Conservation (phyloP, 2,113 vertebrate genomes). For the Scalopus aquaticus region DNA sequence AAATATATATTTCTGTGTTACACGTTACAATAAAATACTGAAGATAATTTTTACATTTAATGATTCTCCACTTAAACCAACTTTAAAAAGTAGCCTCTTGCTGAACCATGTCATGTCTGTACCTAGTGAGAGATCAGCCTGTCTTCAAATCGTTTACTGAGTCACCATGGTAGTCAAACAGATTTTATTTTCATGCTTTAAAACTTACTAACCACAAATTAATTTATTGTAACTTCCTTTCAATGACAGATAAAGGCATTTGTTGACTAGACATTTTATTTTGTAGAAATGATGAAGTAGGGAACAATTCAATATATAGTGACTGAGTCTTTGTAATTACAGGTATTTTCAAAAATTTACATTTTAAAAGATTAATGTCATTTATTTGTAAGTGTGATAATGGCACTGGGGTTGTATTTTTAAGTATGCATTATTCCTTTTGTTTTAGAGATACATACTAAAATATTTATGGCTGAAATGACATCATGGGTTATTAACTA, state of each 20-base stretch:
- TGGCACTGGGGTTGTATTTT: too few species aligned
- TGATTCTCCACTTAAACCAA: conserved; percentile 32
- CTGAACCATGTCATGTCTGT: background rate
- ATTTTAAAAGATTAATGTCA: background rate
- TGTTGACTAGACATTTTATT: conserved; percentile 37
- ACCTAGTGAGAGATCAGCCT: background rate
- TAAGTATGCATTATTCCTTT: too few species aligned
- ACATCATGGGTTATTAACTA: too few species aligned
- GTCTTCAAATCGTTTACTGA: conserved; percentile 23
- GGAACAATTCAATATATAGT: conserved; percentile 1
- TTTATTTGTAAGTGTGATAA: too few species aligned
- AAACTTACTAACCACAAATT: conserved; percentile 14
- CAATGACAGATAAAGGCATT: background rate
- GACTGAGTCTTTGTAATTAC: background rate
- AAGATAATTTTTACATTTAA: conserved; percentile 44
- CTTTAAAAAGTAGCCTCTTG: background rate
- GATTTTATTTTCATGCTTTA: conserved; percentile 52
- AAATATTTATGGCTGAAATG: too few species aligned
- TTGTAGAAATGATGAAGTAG: conserved; percentile 37
- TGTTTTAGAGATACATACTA: too few species aligned
- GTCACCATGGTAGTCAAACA: conserved; percentile 1
- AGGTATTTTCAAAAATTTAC: background rate
- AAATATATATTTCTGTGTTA: background rate
- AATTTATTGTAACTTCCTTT: conserved; percentile 30
- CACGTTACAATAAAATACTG: conserved; percentile 21